Evolutionary conservation across 2,797 vertebrate genomes (phyloP).

Genomic region (Aldrovandia affinis): DNA sequence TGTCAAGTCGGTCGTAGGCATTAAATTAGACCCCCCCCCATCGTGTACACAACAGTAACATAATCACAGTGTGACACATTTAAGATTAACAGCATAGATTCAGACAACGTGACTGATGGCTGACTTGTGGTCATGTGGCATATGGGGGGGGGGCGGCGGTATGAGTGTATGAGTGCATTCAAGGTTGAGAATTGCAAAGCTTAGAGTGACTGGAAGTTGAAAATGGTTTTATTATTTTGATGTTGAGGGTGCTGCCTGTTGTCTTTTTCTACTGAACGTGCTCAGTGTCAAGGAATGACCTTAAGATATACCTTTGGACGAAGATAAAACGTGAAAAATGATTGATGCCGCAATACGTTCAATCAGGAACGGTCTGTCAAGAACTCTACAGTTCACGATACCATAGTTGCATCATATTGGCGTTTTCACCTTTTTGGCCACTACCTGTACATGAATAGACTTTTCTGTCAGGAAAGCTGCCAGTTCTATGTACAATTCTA

Average conservation of each 20-base stretch:
- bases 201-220: background rate
- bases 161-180: background rate
- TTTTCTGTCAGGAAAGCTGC: too few relatives aligned
- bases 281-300: background rate
- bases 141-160: too few relatives aligned
- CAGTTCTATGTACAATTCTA: too few relatives aligned
- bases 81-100: background rate
- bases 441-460: too few relatives aligned
- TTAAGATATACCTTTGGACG: background rate
- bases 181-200: background rate
- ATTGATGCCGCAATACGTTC: too few relatives aligned
- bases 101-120: background rate
- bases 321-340: background rate
- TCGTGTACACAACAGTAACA: background rate
- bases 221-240: background rate
- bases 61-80: constrained; percentile 4
- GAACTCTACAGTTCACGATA: too few relatives aligned
- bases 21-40: background rate
- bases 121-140: background rate
- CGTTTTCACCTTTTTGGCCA: too few relatives aligned
- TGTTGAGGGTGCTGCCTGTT: background rate
- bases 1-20: background rate
- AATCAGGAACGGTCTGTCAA: too few relatives aligned
- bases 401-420: too few relatives aligned
- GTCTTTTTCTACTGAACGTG: background rate